Conservation (phyloP, 2,797 vertebrate genomes). For the Pipistrellus pipistrellus region DNA sequence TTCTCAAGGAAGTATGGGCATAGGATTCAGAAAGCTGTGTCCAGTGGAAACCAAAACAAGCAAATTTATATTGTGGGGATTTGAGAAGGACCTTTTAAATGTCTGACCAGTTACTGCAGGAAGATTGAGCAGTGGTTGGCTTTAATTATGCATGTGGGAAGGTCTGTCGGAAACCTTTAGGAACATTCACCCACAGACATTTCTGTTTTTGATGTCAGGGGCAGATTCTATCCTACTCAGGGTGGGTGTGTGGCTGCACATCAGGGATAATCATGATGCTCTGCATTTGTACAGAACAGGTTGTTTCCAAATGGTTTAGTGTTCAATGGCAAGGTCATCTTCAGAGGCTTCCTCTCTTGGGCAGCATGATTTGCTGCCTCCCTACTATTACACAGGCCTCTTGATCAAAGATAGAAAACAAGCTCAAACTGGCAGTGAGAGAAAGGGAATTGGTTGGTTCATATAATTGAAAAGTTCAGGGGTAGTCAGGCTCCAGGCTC, state of each 20-base stretch:
- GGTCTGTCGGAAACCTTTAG: constrained; percentile 59
- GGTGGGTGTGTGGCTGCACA: constrained; percentile 29
- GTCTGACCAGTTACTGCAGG: constrained; percentile 37
- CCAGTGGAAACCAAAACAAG: background rate
- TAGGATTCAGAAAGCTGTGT: background rate
- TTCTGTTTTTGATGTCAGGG: constrained; percentile 64
- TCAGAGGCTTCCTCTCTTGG: constrained; percentile 37
- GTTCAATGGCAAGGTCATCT: constrained; percentile 66
- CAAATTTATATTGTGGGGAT: constrained; percentile 24
- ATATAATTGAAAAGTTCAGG: constrained; percentile 44
- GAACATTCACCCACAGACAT: constrained; percentile 75
- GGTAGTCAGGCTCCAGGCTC: background rate
- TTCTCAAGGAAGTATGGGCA: background rate
- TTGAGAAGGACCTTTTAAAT: constrained; percentile 19
- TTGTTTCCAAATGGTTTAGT: constrained; percentile 72
- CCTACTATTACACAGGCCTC: constrained; percentile 69
- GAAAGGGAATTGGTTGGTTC: constrained; percentile 7
- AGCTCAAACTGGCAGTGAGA: constrained; percentile 35
- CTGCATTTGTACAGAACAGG: constrained; percentile 74
- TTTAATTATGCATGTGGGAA: constrained; percentile 71
- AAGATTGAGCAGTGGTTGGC: background rate
- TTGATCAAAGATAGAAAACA: constrained; percentile 63
- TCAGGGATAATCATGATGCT: constrained; percentile 67
- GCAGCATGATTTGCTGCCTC: constrained; percentile 54
- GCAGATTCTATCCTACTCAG: constrained; percentile 52